phyloP scores from a whole-genome alignment of 2,888 invertebrate species.

The Automeris io region DNA sequence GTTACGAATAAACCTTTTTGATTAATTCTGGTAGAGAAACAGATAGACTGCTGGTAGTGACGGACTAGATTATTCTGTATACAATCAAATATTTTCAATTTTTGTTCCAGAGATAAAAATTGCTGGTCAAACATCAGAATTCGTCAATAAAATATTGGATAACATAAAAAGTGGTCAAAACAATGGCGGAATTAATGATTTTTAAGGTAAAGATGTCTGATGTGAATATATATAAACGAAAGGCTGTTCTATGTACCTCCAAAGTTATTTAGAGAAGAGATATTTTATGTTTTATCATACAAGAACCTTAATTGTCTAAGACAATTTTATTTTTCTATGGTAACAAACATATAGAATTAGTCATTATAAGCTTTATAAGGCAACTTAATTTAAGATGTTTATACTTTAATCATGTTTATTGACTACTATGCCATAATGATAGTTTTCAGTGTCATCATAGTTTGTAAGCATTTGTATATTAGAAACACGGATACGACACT shows the following conservation, averaged over 20 bases:
- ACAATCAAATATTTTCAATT: too few species aligned
- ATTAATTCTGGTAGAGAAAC: too few species aligned
- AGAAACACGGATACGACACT: too few species aligned
- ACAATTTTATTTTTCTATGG: conserved; percentile 71
- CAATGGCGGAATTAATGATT: conserved; percentile 86
- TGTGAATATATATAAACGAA: conserved; percentile 55
- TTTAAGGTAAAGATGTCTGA: conserved; percentile 55
- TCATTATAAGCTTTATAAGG: conserved; percentile 61
- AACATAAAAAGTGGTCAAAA: conserved; percentile 88
- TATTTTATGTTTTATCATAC: conserved; percentile 49
- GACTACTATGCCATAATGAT: conserved; percentile 8
- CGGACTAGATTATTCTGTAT: too few species aligned
- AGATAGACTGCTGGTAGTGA: too few species aligned
- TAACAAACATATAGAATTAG: conserved; percentile 46
- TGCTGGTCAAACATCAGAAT: conserved; percentile 94
- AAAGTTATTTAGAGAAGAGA: conserved; percentile 67
- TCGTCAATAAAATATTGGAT: conserved; percentile 93
- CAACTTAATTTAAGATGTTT: conserved; percentile 32
- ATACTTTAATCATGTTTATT: conserved; percentile 1
- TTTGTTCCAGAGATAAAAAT: conserved; percentile 90
- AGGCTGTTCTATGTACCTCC: conserved; percentile 77
- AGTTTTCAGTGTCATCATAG: conserved; percentile 4
- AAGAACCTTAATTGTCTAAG: conserved; percentile 61
- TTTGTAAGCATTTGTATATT: too few species aligned
- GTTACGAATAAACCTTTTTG: too few species aligned